These are phyloP conservation scores for Gryon sp. DNA, from an alignment of 1,140 invertebrate genomes.

Conservation along the genomic window DNA sequence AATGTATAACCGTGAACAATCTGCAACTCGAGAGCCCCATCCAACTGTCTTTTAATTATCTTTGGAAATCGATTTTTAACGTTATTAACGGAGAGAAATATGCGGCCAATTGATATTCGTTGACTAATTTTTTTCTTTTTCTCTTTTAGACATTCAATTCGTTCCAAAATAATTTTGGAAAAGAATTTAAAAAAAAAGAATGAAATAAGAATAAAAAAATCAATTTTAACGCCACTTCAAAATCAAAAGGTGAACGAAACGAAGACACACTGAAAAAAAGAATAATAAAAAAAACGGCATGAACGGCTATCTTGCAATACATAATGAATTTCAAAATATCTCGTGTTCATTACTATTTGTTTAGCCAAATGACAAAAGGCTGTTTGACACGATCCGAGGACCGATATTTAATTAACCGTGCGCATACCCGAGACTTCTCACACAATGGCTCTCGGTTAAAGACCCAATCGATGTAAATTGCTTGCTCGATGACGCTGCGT, in stretches of 20 bases:
- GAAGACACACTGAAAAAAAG: no score
- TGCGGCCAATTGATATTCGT: slow-evolving; percentile 10
- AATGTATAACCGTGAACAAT: slow-evolving; percentile 23
- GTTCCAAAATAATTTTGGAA: slow-evolving; percentile 3
- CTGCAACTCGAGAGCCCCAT: not conserved
- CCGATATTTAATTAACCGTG: slow-evolving; percentile 42
- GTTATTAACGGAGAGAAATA: slow-evolving; percentile 24
- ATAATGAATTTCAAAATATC: slow-evolving; percentile 8
- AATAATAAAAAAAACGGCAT: slow-evolving; percentile 1
- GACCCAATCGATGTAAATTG: slow-evolving; percentile 74
- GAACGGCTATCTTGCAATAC: not conserved
- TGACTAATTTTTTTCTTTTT: slow-evolving; percentile 4
- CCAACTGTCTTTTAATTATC: slow-evolving; percentile 29
- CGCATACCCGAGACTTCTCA: slow-evolving; percentile 16
- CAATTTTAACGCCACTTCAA: slow-evolving; percentile 20
- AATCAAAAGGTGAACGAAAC: slow-evolving; percentile 5
- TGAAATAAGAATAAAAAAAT: not conserved
- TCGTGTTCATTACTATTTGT: slow-evolving; percentile 13
- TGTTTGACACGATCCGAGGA: not conserved
- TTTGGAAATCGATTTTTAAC: slow-evolving; percentile 36
- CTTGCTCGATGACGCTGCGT: slow-evolving; percentile 70
- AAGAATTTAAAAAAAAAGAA: no score
- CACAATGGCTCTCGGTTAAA: slow-evolving; percentile 47
- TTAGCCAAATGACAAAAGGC: slow-evolving; percentile 26
- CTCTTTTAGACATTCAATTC: not conserved